A percentile compares a stretch with the other conserved stretches of the same genome.
Conservation (phyloP, 2,113 vertebrate species). For the Rhinoderma darwinii region DNA sequence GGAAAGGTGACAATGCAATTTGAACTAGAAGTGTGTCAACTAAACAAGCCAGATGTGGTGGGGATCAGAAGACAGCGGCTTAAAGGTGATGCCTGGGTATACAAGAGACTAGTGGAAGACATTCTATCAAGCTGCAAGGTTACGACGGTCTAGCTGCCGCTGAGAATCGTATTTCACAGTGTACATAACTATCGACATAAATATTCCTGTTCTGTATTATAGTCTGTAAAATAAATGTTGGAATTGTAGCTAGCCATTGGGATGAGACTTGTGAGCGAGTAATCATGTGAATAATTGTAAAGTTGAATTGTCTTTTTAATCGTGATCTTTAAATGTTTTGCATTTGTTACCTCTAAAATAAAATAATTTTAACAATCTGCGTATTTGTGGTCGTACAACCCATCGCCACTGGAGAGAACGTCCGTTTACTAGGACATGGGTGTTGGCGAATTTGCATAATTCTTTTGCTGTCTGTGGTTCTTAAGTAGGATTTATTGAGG, state of each 20-base stretch:
- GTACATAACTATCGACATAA: neutral
- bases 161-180: neutral
- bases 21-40: constrained; percentile 90
- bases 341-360: constrained; percentile 23
- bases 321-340: constrained; percentile 1
- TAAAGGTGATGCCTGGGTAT: constrained; percentile 95
- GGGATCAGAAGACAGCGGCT: constrained; percentile 88
- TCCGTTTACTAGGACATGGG: constrained; percentile 62
- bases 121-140: constrained; percentile 83
- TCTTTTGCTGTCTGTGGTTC: constrained; percentile 73
- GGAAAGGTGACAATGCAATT: constrained; percentile 92
- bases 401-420: too few species aligned
- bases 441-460: constrained; percentile 77
- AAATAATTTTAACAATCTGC: neutral
- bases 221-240: neutral
- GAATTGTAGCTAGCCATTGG: neutral
- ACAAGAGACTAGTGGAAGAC: constrained; percentile 93
- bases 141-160: constrained; percentile 36
- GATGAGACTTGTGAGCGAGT: too few species aligned
- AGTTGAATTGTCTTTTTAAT: constrained; percentile 5
- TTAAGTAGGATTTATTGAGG: constrained; percentile 83
- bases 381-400: neutral
- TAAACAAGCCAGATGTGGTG: constrained; percentile 80
- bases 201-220: neutral
- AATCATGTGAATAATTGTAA: constrained; percentile 25